Conservation (phyloP, 2,888 invertebrate genomes). For the Anagyrus pseudococci region DNA sequence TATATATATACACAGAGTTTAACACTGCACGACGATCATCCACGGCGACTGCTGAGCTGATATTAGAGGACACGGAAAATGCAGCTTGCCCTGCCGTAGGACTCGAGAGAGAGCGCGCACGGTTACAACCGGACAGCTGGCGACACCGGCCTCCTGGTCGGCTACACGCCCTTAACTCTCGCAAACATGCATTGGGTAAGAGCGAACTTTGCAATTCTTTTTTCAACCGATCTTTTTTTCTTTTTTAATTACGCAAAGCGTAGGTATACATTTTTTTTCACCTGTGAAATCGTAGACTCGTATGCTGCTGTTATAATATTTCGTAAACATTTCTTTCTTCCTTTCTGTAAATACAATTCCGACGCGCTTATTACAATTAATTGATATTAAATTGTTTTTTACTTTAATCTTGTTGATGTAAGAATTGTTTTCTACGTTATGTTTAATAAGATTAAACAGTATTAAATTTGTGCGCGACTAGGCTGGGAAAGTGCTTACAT, state of each 20-base stretch:
- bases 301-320: no score
- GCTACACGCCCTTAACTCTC: conserved; percentile 21
- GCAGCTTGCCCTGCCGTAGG: conserved; percentile 17
- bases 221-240: neutral
- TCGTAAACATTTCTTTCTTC: neutral
- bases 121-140: conserved; percentile 13
- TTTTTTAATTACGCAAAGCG: neutral
- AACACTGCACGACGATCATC: no score
- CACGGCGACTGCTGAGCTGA: no score
- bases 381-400: neutral
- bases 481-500: neutral
- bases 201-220: neutral
- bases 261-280: neutral
- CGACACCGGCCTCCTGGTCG: conserved; percentile 24
- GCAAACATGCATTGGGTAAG: conserved; percentile 37
- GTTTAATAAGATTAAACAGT: neutral
- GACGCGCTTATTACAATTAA: neutral
- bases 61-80: conserved; percentile 2
- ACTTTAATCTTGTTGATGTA: neutral
- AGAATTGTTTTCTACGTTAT: neutral
- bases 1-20: no score
- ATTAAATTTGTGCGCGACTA: neutral
- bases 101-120: conserved; percentile 6
- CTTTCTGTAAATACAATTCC: neutral
- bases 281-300: neutral